Conservation (phyloP, 1,140 invertebrate genomes). For the Ceratitis capitata region DNA sequence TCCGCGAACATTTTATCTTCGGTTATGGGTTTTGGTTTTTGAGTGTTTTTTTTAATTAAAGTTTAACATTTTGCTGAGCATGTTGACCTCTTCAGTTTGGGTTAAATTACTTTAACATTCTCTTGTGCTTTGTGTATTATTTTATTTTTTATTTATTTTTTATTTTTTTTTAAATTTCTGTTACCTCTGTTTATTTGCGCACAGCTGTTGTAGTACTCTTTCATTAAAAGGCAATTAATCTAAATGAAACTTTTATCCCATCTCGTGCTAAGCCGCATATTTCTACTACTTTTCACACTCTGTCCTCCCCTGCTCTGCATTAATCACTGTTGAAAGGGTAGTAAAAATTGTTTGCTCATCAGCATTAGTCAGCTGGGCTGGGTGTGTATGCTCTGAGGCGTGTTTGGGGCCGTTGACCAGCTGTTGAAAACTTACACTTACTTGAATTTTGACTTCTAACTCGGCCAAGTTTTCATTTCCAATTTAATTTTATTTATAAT, state of each 20-base stretch:
- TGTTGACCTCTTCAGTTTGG: background rate
- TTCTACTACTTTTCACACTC: background rate
- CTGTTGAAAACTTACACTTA: background rate
- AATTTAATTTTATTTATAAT: background rate
- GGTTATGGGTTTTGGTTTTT: background rate
- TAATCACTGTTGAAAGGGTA: background rate
- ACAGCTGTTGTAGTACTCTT: background rate
- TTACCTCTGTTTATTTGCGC: background rate
- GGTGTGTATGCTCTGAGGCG: no score
- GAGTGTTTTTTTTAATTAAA: background rate
- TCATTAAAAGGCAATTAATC: conserved; percentile 14
- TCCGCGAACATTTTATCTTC: background rate
- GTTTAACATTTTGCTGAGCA: background rate
- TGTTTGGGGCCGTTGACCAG: background rate
- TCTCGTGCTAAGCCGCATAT: background rate
- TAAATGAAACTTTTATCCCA: background rate
- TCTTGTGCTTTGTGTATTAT: background rate
- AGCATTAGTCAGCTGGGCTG: no score
- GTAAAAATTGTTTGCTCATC: background rate
- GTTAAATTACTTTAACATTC: background rate
- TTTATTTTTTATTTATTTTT: background rate
- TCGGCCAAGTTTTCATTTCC: background rate
- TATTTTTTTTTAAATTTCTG: no score
- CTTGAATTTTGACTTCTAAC: background rate
- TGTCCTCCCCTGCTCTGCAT: background rate